Base-by-base conservation (phyloP, 2,888 invertebrate species). In the Eulithis testata region DNA sequence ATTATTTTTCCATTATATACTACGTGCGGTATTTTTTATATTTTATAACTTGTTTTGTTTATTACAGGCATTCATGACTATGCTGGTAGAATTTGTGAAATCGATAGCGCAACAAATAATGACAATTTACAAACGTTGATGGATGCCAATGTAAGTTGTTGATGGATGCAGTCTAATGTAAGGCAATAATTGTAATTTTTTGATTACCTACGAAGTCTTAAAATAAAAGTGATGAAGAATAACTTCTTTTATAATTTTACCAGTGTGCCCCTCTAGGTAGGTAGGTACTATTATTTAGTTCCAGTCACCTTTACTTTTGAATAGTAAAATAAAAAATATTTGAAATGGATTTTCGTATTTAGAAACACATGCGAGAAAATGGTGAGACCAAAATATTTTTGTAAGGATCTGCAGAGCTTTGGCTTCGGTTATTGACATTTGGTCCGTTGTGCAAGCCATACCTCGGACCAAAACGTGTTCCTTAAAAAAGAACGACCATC, bases 21-120 rank as follows among this genome's bases (percentile, higher is more conserved):
- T 21, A 21, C 21, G 21, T 21, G 21, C 21, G 2, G 21, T 21
- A 21, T 21, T 21, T 21, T 21, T 21, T 21, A 21, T 21, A 21
- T 21, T 21, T 21, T 21, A 21, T 21, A 21, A 21, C 21, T 21
- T 21, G 21, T 21, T 40, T 8, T 59, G 9, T 44, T 45, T 53
- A 21, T 37, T 14, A 51, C 56, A 66, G 66, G 43, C 31, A 6
- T 63, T 63, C 47, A 36, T 63, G 12, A 49, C 47, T 2, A 31
- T 63, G 36, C 53, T 66, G 56, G 11, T 60, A 11, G 60, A 60
- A 43, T 60, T 66, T 60, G 40, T 66, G 3, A 55, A 59, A 56
- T 50, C 66, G 0, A 60, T 63, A 53, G 63, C 56, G 4, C 52
- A 60, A 53, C n/a, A 60, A 56, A 53, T 63, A 43, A 52, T 63